Evolutionary conservation across 2,113 vertebrate species (phyloP).

Genomic region (Uria lomvia): DNA sequence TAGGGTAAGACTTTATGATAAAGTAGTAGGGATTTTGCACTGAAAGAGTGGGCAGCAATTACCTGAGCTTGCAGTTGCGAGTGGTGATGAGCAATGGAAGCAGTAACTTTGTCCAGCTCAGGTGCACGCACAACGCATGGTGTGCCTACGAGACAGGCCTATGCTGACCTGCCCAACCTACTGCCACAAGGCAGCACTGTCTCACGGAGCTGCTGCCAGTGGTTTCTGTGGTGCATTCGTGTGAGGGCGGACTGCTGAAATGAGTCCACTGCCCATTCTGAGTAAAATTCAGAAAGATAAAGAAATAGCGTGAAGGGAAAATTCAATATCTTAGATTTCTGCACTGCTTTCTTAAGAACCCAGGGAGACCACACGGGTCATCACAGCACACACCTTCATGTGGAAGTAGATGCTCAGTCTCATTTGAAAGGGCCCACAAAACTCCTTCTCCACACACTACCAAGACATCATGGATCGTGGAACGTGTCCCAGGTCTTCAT

Average conservation of each 20-base stretch:
- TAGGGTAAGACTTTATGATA: not conserved
- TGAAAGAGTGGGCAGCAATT: not conserved
- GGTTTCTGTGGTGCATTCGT: not conserved
- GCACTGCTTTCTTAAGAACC: not conserved
- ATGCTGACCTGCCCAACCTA: not conserved
- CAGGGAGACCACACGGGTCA: not conserved
- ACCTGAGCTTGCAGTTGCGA: not conserved
- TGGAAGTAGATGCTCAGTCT: not conserved
- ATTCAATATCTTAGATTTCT: not conserved
- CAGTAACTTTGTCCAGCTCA: not conserved
- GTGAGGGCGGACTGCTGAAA: not conserved
- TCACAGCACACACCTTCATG: not conserved
- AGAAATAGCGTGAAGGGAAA: not conserved
- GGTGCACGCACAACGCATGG: rapidly evolving
- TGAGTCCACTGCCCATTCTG: not conserved
- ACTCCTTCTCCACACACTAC: not conserved
- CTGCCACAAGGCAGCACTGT: not conserved
- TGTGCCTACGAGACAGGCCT: rapidly evolving
- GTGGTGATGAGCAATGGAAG: not conserved
- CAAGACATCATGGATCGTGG: not conserved
- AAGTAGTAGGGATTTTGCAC: not conserved
- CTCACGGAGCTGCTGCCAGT: not conserved
- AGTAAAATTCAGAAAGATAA: not conserved
- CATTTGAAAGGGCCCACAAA: not conserved
- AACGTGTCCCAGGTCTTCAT: not conserved